Evolutionary conservation across 64 coral and sea anemone genomes (phyloP).

Genomic region (Cladopsammia gracilis): DNA sequence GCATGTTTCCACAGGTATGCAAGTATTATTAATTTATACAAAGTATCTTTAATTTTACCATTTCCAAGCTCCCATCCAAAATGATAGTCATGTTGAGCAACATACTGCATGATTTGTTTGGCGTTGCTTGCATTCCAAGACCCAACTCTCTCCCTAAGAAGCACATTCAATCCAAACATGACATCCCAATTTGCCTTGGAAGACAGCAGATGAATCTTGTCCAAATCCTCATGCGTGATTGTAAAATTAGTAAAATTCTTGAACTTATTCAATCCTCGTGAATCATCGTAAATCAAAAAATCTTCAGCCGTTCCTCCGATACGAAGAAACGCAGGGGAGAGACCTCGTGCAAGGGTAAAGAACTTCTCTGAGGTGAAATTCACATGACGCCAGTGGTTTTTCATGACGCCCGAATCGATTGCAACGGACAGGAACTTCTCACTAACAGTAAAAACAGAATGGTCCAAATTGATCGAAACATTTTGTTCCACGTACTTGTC

Average conservation of each 20-base stretch:
- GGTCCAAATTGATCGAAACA: conserved; percentile 42
- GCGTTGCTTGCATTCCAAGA: conserved; percentile 84
- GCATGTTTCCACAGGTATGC: no score
- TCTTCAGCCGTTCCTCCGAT: conserved; percentile 84
- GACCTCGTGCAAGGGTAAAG: conserved; percentile 71
- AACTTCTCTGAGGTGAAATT: conserved; percentile 64
- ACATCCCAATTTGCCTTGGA: conserved; percentile 65
- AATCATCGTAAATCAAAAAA: conserved; percentile 72
- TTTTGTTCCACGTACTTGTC: neutral
- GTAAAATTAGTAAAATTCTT: conserved; percentile 59
- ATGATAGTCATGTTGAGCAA: conserved; percentile 57
- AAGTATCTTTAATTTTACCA: conserved; percentile 36
- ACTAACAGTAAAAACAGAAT: conserved; percentile 42
- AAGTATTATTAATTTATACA: no score
- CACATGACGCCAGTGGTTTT: conserved; percentile 45
- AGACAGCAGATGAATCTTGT: conserved; percentile 78
- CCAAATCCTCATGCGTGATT: conserved; percentile 76
- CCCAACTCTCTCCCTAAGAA: conserved; percentile 53
- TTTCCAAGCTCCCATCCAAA: conserved; percentile 97
- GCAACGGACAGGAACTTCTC: conserved; percentile 64
- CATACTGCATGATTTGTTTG: conserved; percentile 86
- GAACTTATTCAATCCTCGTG: conserved; percentile 21
- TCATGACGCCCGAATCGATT: conserved; percentile 9
- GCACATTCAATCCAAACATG: conserved; percentile 87
- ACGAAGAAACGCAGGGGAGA: conserved; percentile 79